phyloP scores from a whole-genome alignment of 2,888 invertebrate species.

The Myathropa florea region DNA sequence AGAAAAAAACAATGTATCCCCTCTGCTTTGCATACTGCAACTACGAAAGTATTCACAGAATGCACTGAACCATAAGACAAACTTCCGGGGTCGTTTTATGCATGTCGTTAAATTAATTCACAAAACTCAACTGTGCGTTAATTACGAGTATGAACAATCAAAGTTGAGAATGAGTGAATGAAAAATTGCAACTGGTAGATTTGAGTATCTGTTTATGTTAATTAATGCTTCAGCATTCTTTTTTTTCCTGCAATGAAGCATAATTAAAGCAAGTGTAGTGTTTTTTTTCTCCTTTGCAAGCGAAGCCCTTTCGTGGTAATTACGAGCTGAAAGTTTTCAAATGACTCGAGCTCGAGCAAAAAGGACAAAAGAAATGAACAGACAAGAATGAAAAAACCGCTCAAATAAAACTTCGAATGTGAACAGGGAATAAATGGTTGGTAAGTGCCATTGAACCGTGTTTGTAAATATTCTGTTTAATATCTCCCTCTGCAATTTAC shows the following conservation, averaged over 20 bases:
- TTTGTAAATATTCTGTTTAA: neutral
- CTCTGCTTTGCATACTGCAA: neutral
- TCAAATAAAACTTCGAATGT: neutral
- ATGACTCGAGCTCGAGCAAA: neutral
- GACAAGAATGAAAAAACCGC: no score
- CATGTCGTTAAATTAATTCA: slow-evolving; percentile 11
- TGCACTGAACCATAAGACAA: neutral
- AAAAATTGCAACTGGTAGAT: neutral
- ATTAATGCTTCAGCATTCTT: neutral
- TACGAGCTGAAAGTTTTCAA: neutral
- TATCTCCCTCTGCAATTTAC: neutral
- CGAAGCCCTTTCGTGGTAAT: neutral
- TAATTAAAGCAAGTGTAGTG: no score
- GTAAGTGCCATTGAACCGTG: slow-evolving; percentile 1
- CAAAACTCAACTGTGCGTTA: slow-evolving; percentile 15
- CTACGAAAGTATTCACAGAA: neutral
- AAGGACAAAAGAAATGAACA: neutral
- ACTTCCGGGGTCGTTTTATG: neutral
- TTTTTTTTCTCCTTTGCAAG: neutral
- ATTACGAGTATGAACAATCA: neutral
- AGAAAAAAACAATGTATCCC: no score
- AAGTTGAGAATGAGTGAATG: slow-evolving; percentile 7
- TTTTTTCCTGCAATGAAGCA: no score
- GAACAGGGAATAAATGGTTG: neutral
- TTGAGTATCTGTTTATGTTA: neutral